Conservation (phyloP, 2,888 invertebrate genomes). For the Cephus pygmeus region DNA sequence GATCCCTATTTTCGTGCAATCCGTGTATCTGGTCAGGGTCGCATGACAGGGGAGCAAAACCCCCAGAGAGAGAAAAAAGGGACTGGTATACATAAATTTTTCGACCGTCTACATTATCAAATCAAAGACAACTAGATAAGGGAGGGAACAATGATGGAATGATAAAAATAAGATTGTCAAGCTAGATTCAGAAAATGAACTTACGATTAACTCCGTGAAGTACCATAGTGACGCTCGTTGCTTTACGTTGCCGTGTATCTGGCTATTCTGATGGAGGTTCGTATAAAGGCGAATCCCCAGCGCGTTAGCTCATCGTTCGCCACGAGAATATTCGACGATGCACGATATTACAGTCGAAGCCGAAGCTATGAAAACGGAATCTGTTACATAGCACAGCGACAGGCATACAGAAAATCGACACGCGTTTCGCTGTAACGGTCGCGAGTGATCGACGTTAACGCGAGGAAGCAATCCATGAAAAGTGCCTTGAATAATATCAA, state of each 20-base stretch:
- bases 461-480: neutral
- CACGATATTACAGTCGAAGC: neutral
- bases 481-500: neutral
- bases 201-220: constrained; percentile 65
- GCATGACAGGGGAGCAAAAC: constrained; percentile 6
- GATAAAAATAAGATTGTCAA: neutral
- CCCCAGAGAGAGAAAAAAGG: neutral
- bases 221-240: constrained; percentile 55
- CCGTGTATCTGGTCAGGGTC: constrained; percentile 40
- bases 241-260: constrained; percentile 35
- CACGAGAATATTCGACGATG: neutral
- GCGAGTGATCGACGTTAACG: neutral
- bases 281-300: neutral
- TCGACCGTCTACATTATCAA: neutral
- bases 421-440: neutral
- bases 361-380: neutral
- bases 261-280: constrained; percentile 10
- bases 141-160: neutral
- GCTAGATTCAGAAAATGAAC: constrained; percentile 32
- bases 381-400: neutral
- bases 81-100: neutral
- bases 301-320: neutral
- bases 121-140: neutral
- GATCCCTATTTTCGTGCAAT: constrained; percentile 21
- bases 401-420: neutral